These are phyloP conservation scores for Tilapia sparmanii DNA, from an alignment of 2,113 vertebrate genomes.

Conservation along the genomic window DNA sequence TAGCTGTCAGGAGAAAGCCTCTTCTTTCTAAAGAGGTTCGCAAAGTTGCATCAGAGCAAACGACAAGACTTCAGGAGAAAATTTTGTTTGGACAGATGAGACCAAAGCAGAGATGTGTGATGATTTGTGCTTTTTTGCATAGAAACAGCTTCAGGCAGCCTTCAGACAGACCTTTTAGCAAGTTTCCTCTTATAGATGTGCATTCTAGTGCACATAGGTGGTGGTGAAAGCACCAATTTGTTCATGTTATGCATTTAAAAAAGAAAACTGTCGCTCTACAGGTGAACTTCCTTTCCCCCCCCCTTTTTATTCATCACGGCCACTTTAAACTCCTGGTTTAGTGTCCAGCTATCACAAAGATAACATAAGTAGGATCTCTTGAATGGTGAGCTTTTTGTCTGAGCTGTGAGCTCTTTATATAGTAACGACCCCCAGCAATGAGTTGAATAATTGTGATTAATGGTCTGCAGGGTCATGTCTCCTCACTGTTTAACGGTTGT, in stretches of 20 bases:
- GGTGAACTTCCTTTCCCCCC: fast-evolving
- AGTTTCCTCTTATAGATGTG: neutral
- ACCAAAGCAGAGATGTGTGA: neutral
- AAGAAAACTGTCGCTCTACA: neutral
- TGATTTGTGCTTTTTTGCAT: neutral
- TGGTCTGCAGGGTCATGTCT: neutral
- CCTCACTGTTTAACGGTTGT: neutral
- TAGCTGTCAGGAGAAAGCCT: neutral
- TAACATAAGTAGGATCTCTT: neutral
- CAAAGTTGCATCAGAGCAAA: neutral
- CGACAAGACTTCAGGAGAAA: neutral
- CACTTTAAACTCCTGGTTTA: neutral
- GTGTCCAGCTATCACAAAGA: neutral
- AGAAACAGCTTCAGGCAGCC: neutral
- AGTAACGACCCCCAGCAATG: neutral
- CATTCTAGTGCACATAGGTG: neutral
- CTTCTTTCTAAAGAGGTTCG: neutral
- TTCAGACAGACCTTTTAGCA: neutral
- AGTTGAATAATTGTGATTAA: neutral
- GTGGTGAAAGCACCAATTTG: neutral
- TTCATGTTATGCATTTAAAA: neutral
- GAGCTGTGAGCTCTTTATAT: neutral
- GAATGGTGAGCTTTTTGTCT: neutral
- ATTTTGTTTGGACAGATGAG: neutral
- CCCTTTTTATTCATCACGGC: neutral